A percentile compares a stretch with the other conserved stretches of the same genome.
Conservation (phyloP, 2,888 invertebrate species). For the Tuberolachnus salignus region DNA sequence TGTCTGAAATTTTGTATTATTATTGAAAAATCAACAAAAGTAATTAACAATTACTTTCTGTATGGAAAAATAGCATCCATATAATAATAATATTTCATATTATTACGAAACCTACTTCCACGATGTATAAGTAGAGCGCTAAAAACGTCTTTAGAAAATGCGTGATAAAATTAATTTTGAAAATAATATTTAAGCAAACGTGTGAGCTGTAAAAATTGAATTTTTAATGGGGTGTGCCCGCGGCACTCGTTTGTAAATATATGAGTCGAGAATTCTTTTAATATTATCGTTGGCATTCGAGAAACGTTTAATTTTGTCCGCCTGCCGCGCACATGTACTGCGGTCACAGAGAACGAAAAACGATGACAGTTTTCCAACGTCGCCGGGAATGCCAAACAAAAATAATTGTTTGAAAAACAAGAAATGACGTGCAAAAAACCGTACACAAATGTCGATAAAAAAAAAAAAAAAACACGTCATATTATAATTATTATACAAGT, state of each 20-base stretch:
- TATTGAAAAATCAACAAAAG: too few relatives aligned
- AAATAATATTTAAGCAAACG: neutral
- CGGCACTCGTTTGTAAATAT: neutral
- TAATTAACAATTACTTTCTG: too few relatives aligned
- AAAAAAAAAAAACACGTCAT: too few relatives aligned
- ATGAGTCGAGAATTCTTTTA: neutral
- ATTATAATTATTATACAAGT: too few relatives aligned
- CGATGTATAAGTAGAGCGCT: too few relatives aligned
- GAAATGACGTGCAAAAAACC: conserved; percentile 1
- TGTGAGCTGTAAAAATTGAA: too few relatives aligned
- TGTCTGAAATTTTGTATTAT: too few relatives aligned
- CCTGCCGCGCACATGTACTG: neutral
- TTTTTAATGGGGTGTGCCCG: neutral
- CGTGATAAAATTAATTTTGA: neutral
- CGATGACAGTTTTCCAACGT: neutral
- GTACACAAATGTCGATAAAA: neutral
- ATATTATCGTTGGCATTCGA: conserved; percentile 2
- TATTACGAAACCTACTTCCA: too few relatives aligned
- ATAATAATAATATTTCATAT: too few relatives aligned
- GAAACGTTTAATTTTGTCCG: neutral
- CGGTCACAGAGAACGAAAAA: neutral
- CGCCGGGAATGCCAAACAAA: neutral
- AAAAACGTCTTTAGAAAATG: too few relatives aligned
- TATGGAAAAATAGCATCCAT: too few relatives aligned
- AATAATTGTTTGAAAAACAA: conserved; percentile 30